Base-by-base conservation (phyloP, 2,797 vertebrate genomes). In the Protonibea diacanthus region DNA sequence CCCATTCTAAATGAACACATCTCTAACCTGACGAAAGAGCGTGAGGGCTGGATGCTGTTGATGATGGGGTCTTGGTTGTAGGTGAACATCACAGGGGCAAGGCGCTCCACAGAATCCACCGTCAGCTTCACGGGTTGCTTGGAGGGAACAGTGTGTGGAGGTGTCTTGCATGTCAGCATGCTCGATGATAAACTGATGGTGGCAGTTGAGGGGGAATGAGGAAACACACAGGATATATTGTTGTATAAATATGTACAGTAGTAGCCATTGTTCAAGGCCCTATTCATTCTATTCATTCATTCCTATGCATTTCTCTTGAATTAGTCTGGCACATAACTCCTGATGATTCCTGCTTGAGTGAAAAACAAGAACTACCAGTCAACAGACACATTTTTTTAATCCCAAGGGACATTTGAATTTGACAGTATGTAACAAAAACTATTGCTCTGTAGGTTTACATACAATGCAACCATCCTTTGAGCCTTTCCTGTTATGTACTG, bases 31-130 rank as follows among this genome's bases (percentile, higher is more conserved):
- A 99, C 94, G 53, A 99, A 99, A 88, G 98, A 98, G 90, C 97
- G 97, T 1, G 95, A 95, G 0, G 98, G 98, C 83, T 97, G 93
- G 89, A 99, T 96, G 90, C 94, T 95, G 88, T 93, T 92, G 93
- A 99, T 96, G 89, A 96, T 82, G 0, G 98, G 98, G 86, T 99
- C 96, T 75, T 97, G 94, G 78, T 94, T 97, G 92, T 98, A 99
- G 65, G 90, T 97, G 95, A 97, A 99, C 61, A 45, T 78, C 48
- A 62, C 23, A 0, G 94, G 92, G 0, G 94, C 93, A 0, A 86
- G 83, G 65, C 91, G 91, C 71, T 91, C 74, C 72, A 97, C 96
- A 13, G 93, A 95, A 38, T 99, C 97, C 45, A 99, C 96, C 72
- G 92, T 96, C 86, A 99, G 78, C 86, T 85, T 95, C 72, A 99